Conservation (phyloP, 2,797 vertebrate genomes). For the Pangasius sanitwongsei region DNA sequence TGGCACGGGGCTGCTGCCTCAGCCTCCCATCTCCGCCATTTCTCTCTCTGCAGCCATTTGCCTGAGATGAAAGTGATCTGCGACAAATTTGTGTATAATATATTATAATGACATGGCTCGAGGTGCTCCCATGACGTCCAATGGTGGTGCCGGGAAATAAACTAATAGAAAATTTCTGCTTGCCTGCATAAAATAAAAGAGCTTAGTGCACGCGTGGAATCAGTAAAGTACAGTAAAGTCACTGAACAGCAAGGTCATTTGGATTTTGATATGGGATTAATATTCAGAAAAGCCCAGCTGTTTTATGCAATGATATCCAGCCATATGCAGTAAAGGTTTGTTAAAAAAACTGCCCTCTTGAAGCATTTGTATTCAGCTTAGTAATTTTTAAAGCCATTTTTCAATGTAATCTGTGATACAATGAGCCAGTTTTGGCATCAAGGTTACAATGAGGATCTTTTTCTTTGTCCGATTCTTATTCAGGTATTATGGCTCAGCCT, state of each 20-base stretch:
- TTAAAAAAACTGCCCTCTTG: neutral
- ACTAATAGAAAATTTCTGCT: slow-evolving; percentile 46
- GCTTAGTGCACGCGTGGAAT: slow-evolving; percentile 35
- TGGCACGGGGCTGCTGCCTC: slow-evolving; percentile 46
- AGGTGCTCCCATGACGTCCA: slow-evolving; percentile 52
- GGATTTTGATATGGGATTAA: slow-evolving; percentile 23
- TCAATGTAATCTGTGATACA: neutral
- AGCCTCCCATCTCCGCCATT: slow-evolving; percentile 44
- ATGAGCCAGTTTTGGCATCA: neutral
- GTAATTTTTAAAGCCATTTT: neutral
- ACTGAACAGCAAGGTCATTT: slow-evolving; percentile 46
- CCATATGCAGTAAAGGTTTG: neutral
- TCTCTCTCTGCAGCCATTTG: slow-evolving; percentile 53
- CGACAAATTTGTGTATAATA: slow-evolving; percentile 61
- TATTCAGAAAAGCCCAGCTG: slow-evolving; percentile 12
- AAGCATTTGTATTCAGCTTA: neutral
- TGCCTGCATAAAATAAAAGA: slow-evolving; percentile 53
- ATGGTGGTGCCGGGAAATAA: slow-evolving; percentile 45
- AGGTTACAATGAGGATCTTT: neutral
- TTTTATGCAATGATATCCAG: neutral
- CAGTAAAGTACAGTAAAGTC: slow-evolving; percentile 36
- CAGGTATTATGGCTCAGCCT: slow-evolving; percentile 29
- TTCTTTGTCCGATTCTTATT: neutral
- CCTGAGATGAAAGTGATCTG: slow-evolving; percentile 58
- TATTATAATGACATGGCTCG: slow-evolving; percentile 62